Conservation (phyloP, 2,888 invertebrate species). For the Epiblema foenella region DNA sequence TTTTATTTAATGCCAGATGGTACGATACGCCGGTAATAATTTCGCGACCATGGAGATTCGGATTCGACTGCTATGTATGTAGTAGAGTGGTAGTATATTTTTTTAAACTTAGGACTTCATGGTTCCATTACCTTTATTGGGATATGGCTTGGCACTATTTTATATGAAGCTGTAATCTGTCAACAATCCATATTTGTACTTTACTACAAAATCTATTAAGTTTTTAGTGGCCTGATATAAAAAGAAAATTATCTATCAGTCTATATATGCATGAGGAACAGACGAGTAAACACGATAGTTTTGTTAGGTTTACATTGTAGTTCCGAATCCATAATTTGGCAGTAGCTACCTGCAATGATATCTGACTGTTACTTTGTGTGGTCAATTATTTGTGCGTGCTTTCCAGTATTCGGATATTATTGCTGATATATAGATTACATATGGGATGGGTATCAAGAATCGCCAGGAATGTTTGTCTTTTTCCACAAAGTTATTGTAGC, state of each 20-base stretch:
- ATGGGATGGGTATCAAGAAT: not conserved
- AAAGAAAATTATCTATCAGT: not conserved
- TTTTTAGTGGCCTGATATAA: not conserved
- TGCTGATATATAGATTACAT: not conserved
- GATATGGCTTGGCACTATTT: constrained; percentile 18
- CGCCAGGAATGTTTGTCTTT: not conserved
- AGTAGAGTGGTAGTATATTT: not conserved
- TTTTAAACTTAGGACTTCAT: constrained; percentile 1
- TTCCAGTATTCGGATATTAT: no score
- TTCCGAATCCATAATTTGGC: not conserved
- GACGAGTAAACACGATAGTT: not conserved
- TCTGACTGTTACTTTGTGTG: no score
- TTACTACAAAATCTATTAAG: not conserved
- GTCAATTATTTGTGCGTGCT: no score
- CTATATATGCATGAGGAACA: not conserved
- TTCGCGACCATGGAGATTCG: not conserved
- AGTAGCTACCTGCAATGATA: no score
- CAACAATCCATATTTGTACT: not conserved
- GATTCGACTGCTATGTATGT: not conserved
- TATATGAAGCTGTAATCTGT: constrained; percentile 11
- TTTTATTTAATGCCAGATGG: not conserved
- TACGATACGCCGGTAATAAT: not conserved
- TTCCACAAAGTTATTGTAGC: not conserved
- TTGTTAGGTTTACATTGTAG: not conserved
- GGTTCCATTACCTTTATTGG: constrained; percentile 9